Evolutionary conservation across 2,888 invertebrate species (phyloP).

Genomic region (Macaria liturata): DNA sequence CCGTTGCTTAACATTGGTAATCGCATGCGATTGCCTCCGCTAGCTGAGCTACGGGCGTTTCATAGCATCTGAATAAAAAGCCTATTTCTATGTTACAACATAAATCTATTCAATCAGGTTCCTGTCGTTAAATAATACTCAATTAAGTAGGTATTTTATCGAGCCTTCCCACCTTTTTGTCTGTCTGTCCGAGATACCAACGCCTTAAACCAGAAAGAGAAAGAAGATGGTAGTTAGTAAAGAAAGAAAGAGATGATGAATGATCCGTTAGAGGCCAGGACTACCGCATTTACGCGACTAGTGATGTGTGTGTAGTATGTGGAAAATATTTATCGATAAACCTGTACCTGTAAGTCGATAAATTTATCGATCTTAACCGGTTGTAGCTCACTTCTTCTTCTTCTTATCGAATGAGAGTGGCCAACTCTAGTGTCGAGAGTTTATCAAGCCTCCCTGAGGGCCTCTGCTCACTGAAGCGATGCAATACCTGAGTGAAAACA

Average conservation of each 20-base stretch:
- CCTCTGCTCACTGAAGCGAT: too few species aligned
- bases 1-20: too few species aligned
- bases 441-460: too few species aligned
- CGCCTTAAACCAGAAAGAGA: constrained; percentile 43
- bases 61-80: too few species aligned
- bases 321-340: constrained; percentile 10
- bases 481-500: too few species aligned
- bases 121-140: constrained; percentile 25
- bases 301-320: constrained; percentile 37
- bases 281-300: constrained; percentile 77
- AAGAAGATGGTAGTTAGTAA: constrained; percentile 1
- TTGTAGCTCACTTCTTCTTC: too few species aligned
- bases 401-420: too few species aligned
- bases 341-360: constrained; percentile 29
- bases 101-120: constrained; percentile 12
- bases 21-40: too few species aligned
- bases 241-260: constrained; percentile 46
- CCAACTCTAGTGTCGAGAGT: too few species aligned
- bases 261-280: constrained; percentile 70
- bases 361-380: neutral
- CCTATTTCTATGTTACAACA: too few species aligned
- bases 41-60: too few species aligned
- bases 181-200: constrained; percentile 45
- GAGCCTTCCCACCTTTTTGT: constrained; percentile 16
- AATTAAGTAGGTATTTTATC: constrained; percentile 34